Evolutionary conservation across 2,888 invertebrate species (phyloP).

Genomic region (Acrocera orbiculus): DNA sequence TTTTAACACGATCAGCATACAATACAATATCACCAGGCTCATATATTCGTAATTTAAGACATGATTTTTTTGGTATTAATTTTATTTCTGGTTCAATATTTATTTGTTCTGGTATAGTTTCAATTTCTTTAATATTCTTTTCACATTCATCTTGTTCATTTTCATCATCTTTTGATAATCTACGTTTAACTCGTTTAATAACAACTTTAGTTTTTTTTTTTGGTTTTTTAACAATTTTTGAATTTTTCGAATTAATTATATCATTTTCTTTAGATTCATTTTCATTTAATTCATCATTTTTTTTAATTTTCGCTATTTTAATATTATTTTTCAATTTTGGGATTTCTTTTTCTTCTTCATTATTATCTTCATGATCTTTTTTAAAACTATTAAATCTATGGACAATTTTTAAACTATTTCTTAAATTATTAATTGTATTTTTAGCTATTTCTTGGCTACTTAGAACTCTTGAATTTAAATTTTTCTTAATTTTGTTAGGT

Average conservation of each 20-base stretch:
- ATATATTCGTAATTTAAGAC: constrained; percentile 23
- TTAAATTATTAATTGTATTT: no score
- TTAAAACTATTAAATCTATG: no score
- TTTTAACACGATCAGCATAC: constrained; percentile 26
- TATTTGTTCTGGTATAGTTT: constrained; percentile 15
- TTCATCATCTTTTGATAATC: constrained; percentile 22
- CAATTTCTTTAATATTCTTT: constrained; percentile 25
- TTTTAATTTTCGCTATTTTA: neutral
- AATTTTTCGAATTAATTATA: neutral
- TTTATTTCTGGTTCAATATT: constrained; percentile 10
- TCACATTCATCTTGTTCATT: constrained; percentile 20
- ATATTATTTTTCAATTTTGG: neutral
- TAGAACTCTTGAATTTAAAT: no score
- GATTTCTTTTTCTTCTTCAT: neutral
- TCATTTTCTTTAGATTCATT: neutral
- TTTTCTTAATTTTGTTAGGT: neutral
- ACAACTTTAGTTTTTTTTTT: constrained; percentile 16
- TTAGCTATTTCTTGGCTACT: no score
- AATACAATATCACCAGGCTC: constrained; percentile 25
- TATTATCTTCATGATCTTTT: neutral
- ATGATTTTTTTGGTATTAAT: constrained; percentile 18
- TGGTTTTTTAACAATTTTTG: neutral
- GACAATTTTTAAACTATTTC: no score
- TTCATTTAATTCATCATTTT: no score
- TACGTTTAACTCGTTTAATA: constrained; percentile 25